These are phyloP conservation scores for Gastrophryne carolinensis DNA, from an alignment of 2,797 vertebrate species.

Conservation along the genomic window DNA sequence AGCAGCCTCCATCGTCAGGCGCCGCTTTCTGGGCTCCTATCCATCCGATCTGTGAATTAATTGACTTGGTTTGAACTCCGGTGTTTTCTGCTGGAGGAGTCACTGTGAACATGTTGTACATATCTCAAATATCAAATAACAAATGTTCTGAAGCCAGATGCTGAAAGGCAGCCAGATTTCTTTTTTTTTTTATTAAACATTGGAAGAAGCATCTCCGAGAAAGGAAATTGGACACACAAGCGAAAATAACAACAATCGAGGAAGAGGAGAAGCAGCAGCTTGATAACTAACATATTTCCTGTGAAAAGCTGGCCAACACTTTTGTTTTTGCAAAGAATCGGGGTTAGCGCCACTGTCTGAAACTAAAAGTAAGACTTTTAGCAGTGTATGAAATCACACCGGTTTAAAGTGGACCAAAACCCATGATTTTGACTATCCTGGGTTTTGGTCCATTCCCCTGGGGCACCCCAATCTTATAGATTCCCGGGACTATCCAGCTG, in stretches of 20 bases:
- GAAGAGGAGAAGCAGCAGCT: constrained; percentile 6
- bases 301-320: too few relatives aligned
- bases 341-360: too few relatives aligned
- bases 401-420: too few relatives aligned
- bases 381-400: too few relatives aligned
- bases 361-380: too few relatives aligned
- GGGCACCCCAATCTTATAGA: too few relatives aligned
- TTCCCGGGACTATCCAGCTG: too few relatives aligned
- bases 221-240: constrained; percentile 69
- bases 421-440: too few relatives aligned
- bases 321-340: too few relatives aligned
- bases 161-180: constrained; percentile 74
- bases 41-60: constrained; percentile 83
- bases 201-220: constrained; percentile 65
- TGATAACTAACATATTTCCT: too few relatives aligned
- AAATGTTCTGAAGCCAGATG: constrained; percentile 76
- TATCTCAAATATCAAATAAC: constrained; percentile 84
- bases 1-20: constrained; percentile 77
- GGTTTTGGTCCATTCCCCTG: too few relatives aligned
- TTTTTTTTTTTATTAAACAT: constrained; percentile 69
- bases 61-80: constrained; percentile 81
- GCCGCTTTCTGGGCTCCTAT: constrained; percentile 76
- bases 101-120: constrained; percentile 83
- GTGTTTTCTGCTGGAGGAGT: constrained; percentile 86
- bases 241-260: constrained; percentile 29